These are phyloP conservation scores for Leucophora obtusa DNA, from an alignment of 2,888 invertebrate genomes.

Conservation along the genomic window DNA sequence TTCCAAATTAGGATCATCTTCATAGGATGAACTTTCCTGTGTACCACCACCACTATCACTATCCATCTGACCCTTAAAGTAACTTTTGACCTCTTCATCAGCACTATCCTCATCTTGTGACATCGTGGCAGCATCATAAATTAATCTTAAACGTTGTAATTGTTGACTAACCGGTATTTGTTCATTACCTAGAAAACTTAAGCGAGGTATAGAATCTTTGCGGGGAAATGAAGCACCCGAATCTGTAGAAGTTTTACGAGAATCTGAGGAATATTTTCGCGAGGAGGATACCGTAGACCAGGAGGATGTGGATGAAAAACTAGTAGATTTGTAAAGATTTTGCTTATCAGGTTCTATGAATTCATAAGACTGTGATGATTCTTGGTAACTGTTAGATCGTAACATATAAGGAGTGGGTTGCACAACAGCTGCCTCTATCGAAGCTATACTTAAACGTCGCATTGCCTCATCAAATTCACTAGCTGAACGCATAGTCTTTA, in stretches of 20 bases:
- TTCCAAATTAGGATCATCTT: slow-evolving; percentile 70
- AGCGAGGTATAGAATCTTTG: slow-evolving; percentile 74
- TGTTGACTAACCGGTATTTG: slow-evolving; percentile 76
- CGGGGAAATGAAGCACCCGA: slow-evolving; percentile 49
- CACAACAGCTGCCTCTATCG: slow-evolving; percentile 72
- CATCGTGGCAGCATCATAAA: slow-evolving; percentile 76
- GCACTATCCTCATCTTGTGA: slow-evolving; percentile 80
- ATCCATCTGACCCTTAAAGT: slow-evolving; percentile 77
- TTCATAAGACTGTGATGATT: slow-evolving; percentile 61
- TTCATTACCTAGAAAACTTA: slow-evolving; percentile 74
- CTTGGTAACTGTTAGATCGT: slow-evolving; percentile 73
- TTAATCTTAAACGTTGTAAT: slow-evolving; percentile 73
- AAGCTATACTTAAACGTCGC: slow-evolving; percentile 76
- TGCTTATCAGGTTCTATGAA: slow-evolving; percentile 2
- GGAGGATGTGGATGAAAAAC: slow-evolving; percentile 59
- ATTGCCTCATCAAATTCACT: slow-evolving; percentile 78
- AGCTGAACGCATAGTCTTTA: slow-evolving; percentile 77
- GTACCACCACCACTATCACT: slow-evolving; percentile 75
- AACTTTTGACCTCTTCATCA: slow-evolving; percentile 82
- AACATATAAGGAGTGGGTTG: slow-evolving; percentile 71
- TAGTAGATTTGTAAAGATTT: slow-evolving; percentile 59
- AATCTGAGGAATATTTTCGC: slow-evolving; percentile 55
- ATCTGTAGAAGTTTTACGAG: slow-evolving; percentile 67
- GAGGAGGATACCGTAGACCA: slow-evolving; percentile 26
- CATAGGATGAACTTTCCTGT: slow-evolving; percentile 73